Evolutionary conservation across 2,113 vertebrate species (phyloP).

Genomic region (Zapornia atra): DNA sequence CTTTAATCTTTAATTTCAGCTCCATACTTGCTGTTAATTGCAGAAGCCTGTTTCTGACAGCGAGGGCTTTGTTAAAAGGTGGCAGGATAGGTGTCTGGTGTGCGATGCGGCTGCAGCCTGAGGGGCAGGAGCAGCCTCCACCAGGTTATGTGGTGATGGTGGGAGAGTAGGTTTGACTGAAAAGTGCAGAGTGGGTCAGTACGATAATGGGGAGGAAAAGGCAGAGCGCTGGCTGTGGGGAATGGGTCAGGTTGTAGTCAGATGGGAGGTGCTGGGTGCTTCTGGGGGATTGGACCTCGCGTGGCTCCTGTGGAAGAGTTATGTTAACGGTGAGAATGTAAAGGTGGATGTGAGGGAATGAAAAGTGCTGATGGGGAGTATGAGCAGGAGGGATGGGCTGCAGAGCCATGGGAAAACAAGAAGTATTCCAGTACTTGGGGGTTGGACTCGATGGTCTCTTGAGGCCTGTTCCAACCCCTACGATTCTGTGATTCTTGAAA

Average conservation of each 20-base stretch:
- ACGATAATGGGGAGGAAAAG: fast-evolving
- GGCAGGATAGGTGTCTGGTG: no score
- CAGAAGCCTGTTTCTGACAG: not conserved
- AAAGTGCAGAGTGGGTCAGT: not conserved
- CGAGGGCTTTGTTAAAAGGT: not conserved
- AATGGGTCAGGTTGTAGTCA: not conserved
- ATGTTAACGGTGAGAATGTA: not conserved
- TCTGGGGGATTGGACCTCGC: not conserved
- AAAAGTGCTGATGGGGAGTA: not conserved
- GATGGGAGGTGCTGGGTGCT: not conserved
- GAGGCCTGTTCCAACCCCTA: no score
- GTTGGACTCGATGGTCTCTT: no score
- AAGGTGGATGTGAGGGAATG: not conserved
- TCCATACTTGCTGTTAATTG: not conserved
- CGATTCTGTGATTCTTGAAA: not conserved
- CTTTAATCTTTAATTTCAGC: not conserved
- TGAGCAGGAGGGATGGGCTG: not conserved
- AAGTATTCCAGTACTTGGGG: no score
- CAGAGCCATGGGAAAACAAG: not conserved
- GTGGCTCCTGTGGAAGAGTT: not conserved
- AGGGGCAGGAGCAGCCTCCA: not conserved
- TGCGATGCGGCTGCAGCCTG: fast-evolving
- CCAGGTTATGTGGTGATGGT: fast-evolving
- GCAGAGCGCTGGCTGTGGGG: fast-evolving
- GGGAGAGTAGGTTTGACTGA: not conserved